phyloP scores from a whole-genome alignment of 2,113 vertebrate species.

The Grallaria varia region DNA sequence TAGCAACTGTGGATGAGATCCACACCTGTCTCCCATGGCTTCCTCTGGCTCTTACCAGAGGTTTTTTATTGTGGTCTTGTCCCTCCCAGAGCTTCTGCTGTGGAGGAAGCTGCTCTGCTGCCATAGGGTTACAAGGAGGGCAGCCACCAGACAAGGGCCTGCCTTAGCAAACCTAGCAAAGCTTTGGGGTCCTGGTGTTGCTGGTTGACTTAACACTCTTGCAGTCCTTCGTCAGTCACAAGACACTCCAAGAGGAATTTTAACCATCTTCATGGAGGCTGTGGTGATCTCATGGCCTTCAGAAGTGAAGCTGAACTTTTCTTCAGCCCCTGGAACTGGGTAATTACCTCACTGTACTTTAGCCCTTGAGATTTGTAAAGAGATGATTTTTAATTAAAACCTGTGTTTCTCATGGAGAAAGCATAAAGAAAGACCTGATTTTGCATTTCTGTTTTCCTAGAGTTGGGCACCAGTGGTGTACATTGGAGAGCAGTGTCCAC shows the following conservation, averaged over 20 bases:
- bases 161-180: background rate
- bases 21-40: background rate
- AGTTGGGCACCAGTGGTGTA: background rate
- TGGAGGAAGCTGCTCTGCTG: background rate
- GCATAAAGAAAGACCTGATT: background rate
- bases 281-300: background rate
- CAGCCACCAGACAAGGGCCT: rapidly evolving
- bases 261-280: background rate
- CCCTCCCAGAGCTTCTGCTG: background rate
- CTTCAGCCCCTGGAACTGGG: background rate
- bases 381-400: background rate
- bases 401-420: background rate
- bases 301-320: background rate
- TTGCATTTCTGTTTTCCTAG: background rate
- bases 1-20: background rate
- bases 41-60: background rate
- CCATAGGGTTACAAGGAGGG: background rate
- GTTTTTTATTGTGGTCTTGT: background rate
- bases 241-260: background rate
- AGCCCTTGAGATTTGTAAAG: background rate
- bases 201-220: background rate
- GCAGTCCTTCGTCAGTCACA: background rate
- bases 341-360: background rate
- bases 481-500: background rate
- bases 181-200: background rate